Conservation (phyloP, 2,888 invertebrate genomes). For the Nemoura dubitans region DNA sequence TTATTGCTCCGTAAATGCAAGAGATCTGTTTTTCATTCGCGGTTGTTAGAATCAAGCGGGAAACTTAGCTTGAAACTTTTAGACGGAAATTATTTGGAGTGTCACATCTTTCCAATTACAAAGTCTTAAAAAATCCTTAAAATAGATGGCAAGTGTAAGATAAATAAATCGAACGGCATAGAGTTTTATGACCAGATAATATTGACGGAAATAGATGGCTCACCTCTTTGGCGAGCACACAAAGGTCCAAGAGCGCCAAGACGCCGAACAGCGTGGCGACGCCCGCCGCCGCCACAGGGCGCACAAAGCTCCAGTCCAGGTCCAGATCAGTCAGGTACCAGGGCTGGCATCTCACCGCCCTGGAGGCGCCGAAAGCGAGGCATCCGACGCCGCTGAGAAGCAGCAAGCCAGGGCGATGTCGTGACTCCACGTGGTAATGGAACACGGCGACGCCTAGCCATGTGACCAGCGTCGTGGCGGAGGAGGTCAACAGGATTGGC, state of each 20-base stretch:
- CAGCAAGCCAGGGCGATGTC: slow-evolving; percentile 51
- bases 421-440: slow-evolving; percentile 55
- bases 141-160: neutral
- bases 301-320: slow-evolving; percentile 54
- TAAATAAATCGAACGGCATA: neutral
- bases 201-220: slow-evolving; percentile 46
- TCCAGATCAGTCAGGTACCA: slow-evolving; percentile 45
- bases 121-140: neutral
- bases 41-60: neutral
- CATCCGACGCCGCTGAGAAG: slow-evolving; percentile 52
- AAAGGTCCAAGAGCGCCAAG: slow-evolving; percentile 56
- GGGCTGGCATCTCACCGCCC: neutral
- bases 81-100: neutral
- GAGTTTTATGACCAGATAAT: neutral
- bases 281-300: slow-evolving; percentile 53
- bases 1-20: neutral
- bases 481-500: slow-evolving; percentile 48
- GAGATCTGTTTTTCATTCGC: neutral
- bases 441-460: slow-evolving; percentile 55
- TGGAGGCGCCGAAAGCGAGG: slow-evolving; percentile 3
- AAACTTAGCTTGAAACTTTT: neutral
- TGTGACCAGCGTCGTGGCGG: slow-evolving; percentile 50
- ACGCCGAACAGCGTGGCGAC: slow-evolving; percentile 54
- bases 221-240: slow-evolving; percentile 56
- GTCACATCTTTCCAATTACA: neutral